Base-by-base conservation (phyloP, 2,888 invertebrate species). In the Coelinius sp. region DNA sequence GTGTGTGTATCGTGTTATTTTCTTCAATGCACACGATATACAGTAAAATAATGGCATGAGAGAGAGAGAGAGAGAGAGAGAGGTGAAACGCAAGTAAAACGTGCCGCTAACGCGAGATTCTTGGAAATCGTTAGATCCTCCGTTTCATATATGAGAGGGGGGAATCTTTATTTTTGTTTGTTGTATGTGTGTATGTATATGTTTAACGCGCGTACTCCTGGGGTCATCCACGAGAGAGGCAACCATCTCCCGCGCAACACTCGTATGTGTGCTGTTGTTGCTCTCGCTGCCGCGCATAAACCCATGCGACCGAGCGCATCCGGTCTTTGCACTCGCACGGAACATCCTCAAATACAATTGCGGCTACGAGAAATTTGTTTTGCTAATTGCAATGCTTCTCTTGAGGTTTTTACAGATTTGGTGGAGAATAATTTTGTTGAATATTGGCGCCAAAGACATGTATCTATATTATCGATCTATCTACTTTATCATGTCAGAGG, bases 61-160 rank as follows among this genome's bases (percentile, higher is more conserved):
- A 72, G 38, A 4, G 44, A 8, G 14, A 41, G 17, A 53, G 46
- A 20, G 52, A 12, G 27, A 41, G 67, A 46, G 53, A 44, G 41
- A 62, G 49, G 66, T 53, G 56, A 17, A 44, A 68, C 25, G 68
- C 38, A 68, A 59, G 68, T 59, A 38, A 68, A 68, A 59, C 44
- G 44, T 68, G 59, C 59, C 35, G 59, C 59, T 59, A 35, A 59
- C 31, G 59, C 63, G 71, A 38, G 49, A 64, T 73, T 71, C 71
- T 59, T 65, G 68, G 71, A 68, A 71, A 73, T 71, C 68, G 70
- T 68, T 68, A 59, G 64, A 67, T 64, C 44, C 69, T n/a, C 66
- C 62, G 46, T 56, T 66, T 46, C 24, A 35, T 44, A 20, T 31
- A 44, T 59, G 22, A 22, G 64, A 25, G 67, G 59, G 22, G 25